A percentile compares a stretch with the other conserved stretches of the same genome.
Conservation (phyloP, 2,888 invertebrate genomes). For the Sarcophaga subvicina region DNA sequence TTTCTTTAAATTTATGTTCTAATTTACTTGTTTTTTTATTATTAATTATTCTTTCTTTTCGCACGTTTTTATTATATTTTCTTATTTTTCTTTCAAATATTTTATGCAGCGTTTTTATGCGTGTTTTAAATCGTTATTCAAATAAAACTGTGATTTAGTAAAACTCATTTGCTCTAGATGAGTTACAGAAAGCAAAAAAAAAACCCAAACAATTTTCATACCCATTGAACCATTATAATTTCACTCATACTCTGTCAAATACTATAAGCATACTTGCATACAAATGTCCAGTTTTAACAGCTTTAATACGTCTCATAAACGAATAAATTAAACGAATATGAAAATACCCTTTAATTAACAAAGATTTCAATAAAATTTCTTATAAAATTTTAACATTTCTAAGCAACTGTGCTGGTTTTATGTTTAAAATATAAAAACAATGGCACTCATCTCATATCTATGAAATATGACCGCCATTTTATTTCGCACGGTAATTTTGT, state of each 20-base stretch:
- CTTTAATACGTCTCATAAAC: too few species aligned
- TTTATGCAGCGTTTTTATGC: constrained; percentile 59
- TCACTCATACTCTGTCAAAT: not conserved
- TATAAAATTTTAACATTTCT: too few species aligned
- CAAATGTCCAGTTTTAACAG: too few species aligned
- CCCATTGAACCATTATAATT: constrained; percentile 52
- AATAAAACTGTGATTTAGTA: constrained; percentile 67
- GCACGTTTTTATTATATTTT: not conserved
- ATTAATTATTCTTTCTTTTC: constrained; percentile 35
- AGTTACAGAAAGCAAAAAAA: constrained; percentile 35
- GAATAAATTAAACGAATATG: constrained; percentile 15
- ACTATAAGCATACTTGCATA: not conserved
- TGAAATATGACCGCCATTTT: too few species aligned
- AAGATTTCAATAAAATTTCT: not conserved
- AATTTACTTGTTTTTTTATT: constrained; percentile 36
- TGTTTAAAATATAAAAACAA: too few species aligned
- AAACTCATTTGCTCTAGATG: constrained; percentile 61
- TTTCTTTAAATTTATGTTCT: constrained; percentile 28
- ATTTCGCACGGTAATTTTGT: too few species aligned
- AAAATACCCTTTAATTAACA: constrained; percentile 16
- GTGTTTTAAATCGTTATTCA: constrained; percentile 64
- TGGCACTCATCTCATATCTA: too few species aligned
- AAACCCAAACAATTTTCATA: constrained; percentile 25
- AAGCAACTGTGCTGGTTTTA: too few species aligned
- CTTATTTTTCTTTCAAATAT: constrained; percentile 39